Evolutionary conservation across 1,140 invertebrate species (phyloP).

Genomic region (Helicoverpa zea): DNA sequence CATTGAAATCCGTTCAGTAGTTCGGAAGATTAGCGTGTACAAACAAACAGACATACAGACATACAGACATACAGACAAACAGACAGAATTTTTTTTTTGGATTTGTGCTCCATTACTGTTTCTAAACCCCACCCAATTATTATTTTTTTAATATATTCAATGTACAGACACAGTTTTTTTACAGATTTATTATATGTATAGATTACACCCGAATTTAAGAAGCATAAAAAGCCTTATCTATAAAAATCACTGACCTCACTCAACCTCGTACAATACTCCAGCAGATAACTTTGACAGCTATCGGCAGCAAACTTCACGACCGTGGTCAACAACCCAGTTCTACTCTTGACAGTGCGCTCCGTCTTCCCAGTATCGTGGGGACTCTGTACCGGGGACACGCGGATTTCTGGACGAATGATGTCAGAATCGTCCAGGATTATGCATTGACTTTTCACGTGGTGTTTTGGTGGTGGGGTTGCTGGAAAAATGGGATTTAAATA

Average conservation of each 20-base stretch:
- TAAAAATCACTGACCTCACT: constrained; percentile 81
- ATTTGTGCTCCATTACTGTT: too few relatives aligned
- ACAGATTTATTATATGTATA: too few relatives aligned
- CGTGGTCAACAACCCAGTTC: constrained; percentile 72
- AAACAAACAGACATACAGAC: too few relatives aligned
- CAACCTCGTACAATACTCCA: constrained; percentile 84
- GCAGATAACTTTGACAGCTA: constrained; percentile 81
- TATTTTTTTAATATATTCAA: too few relatives aligned
- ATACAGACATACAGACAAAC: too few relatives aligned
- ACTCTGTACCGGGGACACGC: not conserved
- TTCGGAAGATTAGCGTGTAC: too few relatives aligned
- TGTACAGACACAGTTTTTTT: too few relatives aligned
- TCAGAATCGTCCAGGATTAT: constrained; percentile 74
- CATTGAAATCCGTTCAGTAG: too few relatives aligned
- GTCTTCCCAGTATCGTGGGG: constrained; percentile 40
- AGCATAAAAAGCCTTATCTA: too few relatives aligned
- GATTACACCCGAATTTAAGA: too few relatives aligned
- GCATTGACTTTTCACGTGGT: constrained; percentile 77
- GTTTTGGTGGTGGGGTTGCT: constrained; percentile 74
- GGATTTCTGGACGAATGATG: constrained; percentile 56
- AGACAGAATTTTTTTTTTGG: too few relatives aligned
- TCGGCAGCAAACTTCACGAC: constrained; percentile 83
- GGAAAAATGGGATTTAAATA: constrained; percentile 39
- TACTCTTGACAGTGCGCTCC: constrained; percentile 69
- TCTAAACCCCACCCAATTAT: too few relatives aligned